A percentile compares a stretch with the other conserved stretches of the same genome.
Conservation (phyloP, 1,140 invertebrate genomes). For the Stenopsyche tienmushanensis region DNA sequence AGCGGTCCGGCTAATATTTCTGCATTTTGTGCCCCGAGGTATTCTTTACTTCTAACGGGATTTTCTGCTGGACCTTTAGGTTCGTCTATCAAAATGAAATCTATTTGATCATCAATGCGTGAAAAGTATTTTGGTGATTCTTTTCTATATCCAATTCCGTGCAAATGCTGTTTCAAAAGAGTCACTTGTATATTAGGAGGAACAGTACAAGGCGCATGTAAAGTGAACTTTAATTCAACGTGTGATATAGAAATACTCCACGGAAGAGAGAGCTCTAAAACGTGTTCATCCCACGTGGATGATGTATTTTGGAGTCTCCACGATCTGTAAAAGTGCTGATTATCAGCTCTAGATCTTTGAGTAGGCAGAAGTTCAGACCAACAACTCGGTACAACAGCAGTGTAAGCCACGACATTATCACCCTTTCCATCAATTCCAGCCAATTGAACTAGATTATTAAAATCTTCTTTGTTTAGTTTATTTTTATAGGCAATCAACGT, state of each 20-base stretch:
- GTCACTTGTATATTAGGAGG: conserved; percentile 76
- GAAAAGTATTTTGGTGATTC: conserved; percentile 50
- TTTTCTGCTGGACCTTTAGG: conserved; percentile 64
- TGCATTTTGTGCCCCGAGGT: conserved; percentile 81
- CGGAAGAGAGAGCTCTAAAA: conserved; percentile 85
- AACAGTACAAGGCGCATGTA: conserved; percentile 70
- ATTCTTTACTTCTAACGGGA: conserved; percentile 77
- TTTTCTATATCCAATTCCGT: conserved; percentile 64
- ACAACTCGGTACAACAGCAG: conserved; percentile 86
- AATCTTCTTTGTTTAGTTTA: conserved; percentile 47
- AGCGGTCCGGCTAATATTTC: conserved; percentile 89
- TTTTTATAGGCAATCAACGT: conserved; percentile 49
- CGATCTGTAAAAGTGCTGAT: conserved; percentile 76
- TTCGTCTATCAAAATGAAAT: conserved; percentile 58
- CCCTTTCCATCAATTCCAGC: conserved; percentile 50
- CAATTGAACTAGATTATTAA: conserved; percentile 49
- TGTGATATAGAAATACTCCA: conserved; percentile 75
- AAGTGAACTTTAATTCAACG: conserved; percentile 81
- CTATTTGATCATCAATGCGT: conserved; percentile 61
- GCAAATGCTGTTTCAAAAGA: conserved; percentile 78
- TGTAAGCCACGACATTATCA: conserved; percentile 67
- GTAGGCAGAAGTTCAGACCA: conserved; percentile 91
- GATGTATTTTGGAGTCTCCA: conserved; percentile 85
- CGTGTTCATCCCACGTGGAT: conserved; percentile 88
- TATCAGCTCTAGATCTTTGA: conserved; percentile 80